Base-by-base conservation (phyloP, 1,140 invertebrate genomes). In the Drosophila kanapiae region DNA sequence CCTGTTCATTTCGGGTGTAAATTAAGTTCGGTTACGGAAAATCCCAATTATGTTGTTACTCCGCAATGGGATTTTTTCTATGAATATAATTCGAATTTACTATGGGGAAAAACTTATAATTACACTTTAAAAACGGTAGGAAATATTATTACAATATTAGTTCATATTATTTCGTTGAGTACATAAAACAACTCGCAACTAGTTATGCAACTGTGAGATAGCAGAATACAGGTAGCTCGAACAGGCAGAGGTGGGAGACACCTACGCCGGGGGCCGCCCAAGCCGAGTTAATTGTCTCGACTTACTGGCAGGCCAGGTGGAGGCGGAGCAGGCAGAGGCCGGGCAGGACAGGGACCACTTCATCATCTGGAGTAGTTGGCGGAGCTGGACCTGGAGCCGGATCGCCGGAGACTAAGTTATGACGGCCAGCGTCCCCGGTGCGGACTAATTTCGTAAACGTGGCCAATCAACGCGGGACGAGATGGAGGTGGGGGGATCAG, bases 401-500 rank as follows among this genome's bases (percentile, higher is more conserved):
- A 49, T 62, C 31, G 40, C 27, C 38, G 29, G 51, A 33, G 51
- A 78, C 54, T 48, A 72, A 81, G 82, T 75, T 85, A 70, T 80
- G 63, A 79, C 47, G 48, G 40, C 47, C 63, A 67, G 67, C 76
- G 51, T 76, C 48, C 42, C 56, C 58, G 35, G 38, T 47, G 54
- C 63, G 86, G 51, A 85, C 85, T 90, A 90, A 90, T 90, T 90
- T 90, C 64, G 75, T 61, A 79, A 85, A 90, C 85, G 85, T 90
- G 85, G 85, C 81, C 85, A 90, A 90, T 90, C 85, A 90, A 65
- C 68, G 53, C 27, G 27, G 59, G 57, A 14, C 4, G 23, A 4
- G 57, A 11, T 14, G 59, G 16, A 18, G n/a, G 23, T 14, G 7
- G 8, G 16, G 9, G 54, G 45, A 38, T 11, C 48, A 59, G 68